Percentiles rank a stretch among this genome's conserved stretches.
Conservation (phyloP, 2,888 invertebrate species). For the Meganola albula region DNA sequence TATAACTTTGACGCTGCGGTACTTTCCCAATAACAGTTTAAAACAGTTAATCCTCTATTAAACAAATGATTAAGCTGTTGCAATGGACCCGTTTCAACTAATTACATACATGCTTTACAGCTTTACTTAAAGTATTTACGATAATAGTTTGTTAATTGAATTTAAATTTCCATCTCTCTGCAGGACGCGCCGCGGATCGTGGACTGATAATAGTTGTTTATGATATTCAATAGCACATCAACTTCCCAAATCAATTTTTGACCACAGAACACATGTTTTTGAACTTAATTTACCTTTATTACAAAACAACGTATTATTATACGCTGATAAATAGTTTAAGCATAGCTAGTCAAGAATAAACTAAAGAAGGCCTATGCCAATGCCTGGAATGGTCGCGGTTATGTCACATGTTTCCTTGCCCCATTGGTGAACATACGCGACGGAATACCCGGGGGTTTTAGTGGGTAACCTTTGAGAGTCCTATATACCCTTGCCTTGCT, state of each 20-base stretch:
- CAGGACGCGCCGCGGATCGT: conserved; percentile 54
- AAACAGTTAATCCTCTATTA: conserved; percentile 40
- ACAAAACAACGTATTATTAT: too few relatives aligned
- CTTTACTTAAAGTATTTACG: conserved; percentile 31
- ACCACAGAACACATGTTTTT: conserved; percentile 34
- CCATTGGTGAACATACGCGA: too few relatives aligned
- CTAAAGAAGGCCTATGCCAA: conserved; percentile 15
- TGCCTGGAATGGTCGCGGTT: too few relatives aligned
- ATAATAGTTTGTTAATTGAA: conserved; percentile 50
- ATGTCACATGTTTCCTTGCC: too few relatives aligned
- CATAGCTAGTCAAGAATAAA: too few relatives aligned
- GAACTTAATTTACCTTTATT: too few relatives aligned
- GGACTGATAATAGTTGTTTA: conserved; percentile 42
- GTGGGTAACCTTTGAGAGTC: too few relatives aligned
- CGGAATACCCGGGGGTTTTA: too few relatives aligned
- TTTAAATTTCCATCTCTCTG: conserved; percentile 57
- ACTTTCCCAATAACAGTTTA: conserved; percentile 37
- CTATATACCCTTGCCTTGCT: too few relatives aligned
- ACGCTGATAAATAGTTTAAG: too few relatives aligned
- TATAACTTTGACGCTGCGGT: conserved; percentile 25
- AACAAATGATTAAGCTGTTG: conserved; percentile 48
- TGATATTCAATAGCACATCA: conserved; percentile 33
- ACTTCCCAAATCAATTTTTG: conserved; percentile 42
- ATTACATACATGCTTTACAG: too few relatives aligned
- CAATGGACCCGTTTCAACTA: conserved; percentile 22